Evolutionary conservation across 2,113 vertebrate species (phyloP).

Genomic region (Papio anubis): DNA sequence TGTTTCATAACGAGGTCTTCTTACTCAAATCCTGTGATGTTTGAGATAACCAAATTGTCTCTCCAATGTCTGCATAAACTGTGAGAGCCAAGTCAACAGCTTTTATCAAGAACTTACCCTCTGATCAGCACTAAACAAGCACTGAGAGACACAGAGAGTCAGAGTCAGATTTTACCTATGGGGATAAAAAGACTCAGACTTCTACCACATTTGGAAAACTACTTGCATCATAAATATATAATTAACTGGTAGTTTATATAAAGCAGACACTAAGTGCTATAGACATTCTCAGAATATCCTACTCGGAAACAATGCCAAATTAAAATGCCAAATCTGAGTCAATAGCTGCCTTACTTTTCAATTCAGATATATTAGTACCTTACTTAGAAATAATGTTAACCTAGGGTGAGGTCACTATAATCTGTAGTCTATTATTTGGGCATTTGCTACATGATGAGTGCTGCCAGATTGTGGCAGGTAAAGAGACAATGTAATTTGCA

Average conservation of each 20-base stretch:
- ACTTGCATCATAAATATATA: background rate
- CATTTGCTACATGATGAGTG: background rate
- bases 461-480: background rate
- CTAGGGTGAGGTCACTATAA: background rate
- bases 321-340: background rate
- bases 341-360: background rate
- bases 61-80: background rate
- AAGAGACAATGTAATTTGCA: background rate
- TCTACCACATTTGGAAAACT: background rate
- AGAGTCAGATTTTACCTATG: background rate
- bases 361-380: background rate
- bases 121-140: background rate
- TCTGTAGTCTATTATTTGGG: background rate
- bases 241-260: background rate
- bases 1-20: background rate
- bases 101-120: background rate
- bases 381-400: background rate
- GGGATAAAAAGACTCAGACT: background rate
- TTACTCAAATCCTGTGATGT: background rate
- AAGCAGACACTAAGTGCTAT: background rate
- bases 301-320: background rate
- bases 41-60: background rate
- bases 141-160: background rate
- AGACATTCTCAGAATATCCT: slow-evolving; percentile 7
- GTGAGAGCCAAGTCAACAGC: background rate